Base-by-base conservation (phyloP, 2,113 vertebrate genomes). In the Leucosticte australis region DNA sequence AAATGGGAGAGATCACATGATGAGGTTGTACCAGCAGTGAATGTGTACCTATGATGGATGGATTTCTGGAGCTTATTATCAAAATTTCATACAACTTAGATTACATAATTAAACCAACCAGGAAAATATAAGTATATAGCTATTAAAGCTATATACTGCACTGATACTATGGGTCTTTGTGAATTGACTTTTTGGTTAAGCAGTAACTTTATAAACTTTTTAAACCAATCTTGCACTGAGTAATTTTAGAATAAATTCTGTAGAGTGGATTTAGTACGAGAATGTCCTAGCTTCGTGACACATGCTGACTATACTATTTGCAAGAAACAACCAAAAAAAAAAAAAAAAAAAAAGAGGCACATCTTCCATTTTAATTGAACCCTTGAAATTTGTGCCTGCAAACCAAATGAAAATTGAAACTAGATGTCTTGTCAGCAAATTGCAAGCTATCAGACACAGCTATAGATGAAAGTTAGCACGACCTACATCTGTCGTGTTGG, bases 401-500 rank as follows among this genome's bases (percentile, higher is more conserved):
- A 41, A 74, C 30, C 20, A 23, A 80, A 87, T 57, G 67, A 62
- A 80, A 86, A 35, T 75, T 52, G 82, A 79, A 93, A 94, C 79
- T 68, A 63, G 57, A 69, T 7, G 3, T 91, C 52, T 94, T 94
- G 80, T 96, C 87, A 65, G 76, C 57, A 74, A 79, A 70, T 82
- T 81, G 76, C 57, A 75, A 92, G 67, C 83, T 88, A 56, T 87
- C 92, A 50, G 88, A 97, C 87, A 83, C 81, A 65, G 79, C 89
- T 63, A 49, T n/a, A 71, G 69, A 91, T 95, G 93, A 95, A 96
- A 92, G 91, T 88, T 71, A 87, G 78, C 90, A 90, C 64, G 69
- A 88, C 89, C 60, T 85, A 93, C 96, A 95, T 97, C 97, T 97
- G 96, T 93, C 35, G 52, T 55, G 44, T 74, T 71, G 64, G 78